Base-by-base conservation (phyloP, 2,113 vertebrate genomes). In the Myrmecophaga tridactyla region DNA sequence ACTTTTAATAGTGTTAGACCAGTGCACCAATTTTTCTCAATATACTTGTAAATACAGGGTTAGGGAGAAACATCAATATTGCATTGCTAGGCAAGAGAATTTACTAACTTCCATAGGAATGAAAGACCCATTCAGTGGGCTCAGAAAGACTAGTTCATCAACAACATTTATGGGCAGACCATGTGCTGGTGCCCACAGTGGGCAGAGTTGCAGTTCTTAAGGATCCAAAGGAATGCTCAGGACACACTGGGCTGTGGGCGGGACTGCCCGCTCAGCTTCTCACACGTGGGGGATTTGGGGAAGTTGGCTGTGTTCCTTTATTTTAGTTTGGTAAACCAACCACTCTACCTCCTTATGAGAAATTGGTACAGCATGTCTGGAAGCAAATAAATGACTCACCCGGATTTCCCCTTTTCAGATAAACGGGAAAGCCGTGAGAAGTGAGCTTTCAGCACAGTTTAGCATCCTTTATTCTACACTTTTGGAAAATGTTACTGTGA, bases 301-400 rank as follows among this genome's bases (percentile, higher is more conserved):
- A 56, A 11, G 43, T 67, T 90, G 77, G 81, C 92, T 70, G 90
- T 6, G 0, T 41, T 77, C 53, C 90, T 92, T 60, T 96, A 87
- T 96, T 94, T 97, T 80, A 20, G 27, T 93, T 96, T 86, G 82
- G 92, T 94, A 69, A 96, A 95, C 95, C 80, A 96, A 87, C 75
- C 84, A 93, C 92, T 96, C 92, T 80, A 48, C 48, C 90, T 94
- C 86, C 67, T 96, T 82, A 81, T 56, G 94, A 95, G 78, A 95
- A 94, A 77, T 60, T 62, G 72, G 77, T 83, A 25, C 13, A 13
- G n/a, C 43, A 20, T 70, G 82, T 76, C 67, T 90, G 93, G 46
- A 82, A 70, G 53, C n/a, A 77, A 94, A 85, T 51, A 65, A 87
- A 76, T 48, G 7, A 62, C 39, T 39, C 9, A 76, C 43, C 6